phyloP scores from a whole-genome alignment of 2,888 invertebrate species.

The Drosophila koepferae region DNA sequence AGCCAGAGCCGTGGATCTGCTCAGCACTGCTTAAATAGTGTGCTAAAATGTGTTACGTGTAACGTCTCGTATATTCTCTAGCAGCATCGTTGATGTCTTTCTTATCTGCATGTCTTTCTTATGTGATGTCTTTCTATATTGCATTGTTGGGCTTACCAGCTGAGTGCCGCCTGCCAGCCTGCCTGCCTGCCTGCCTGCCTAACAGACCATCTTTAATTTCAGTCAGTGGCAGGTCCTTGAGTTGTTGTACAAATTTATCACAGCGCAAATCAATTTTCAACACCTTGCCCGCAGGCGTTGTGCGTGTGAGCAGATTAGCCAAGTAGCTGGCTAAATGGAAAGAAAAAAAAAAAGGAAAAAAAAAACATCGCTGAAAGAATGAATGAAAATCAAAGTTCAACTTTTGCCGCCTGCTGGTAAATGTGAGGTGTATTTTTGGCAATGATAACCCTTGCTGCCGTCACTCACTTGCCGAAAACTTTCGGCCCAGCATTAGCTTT shows the following conservation, averaged over 20 bases:
- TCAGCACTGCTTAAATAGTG: slow-evolving; percentile 63
- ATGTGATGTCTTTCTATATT: too few species aligned
- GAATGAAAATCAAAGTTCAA: slow-evolving; percentile 31
- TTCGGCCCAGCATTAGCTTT: slow-evolving; percentile 39
- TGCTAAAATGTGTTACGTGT: slow-evolving; percentile 72
- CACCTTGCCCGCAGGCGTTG: slow-evolving; percentile 47
- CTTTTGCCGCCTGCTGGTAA: slow-evolving; percentile 28
- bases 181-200: slow-evolving; percentile 17
- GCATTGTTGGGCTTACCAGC: slow-evolving; percentile 5
- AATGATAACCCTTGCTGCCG: slow-evolving; percentile 37
- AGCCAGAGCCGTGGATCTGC: slow-evolving; percentile 33
- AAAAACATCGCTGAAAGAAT: not conserved
- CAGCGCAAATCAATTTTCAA: slow-evolving; percentile 67
- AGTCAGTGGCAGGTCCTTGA: slow-evolving; percentile 53
- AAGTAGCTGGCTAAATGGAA: slow-evolving; percentile 21
- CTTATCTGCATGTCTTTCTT: too few species aligned
- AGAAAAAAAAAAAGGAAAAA: not conserved
- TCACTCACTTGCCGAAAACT: not conserved
- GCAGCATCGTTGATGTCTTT: slow-evolving; percentile 3
- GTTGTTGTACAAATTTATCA: slow-evolving; percentile 55
- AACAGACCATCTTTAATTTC: slow-evolving; percentile 58
- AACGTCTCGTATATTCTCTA: not conserved
- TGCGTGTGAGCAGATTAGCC: slow-evolving; percentile 32
- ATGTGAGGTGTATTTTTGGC: slow-evolving; percentile 37
- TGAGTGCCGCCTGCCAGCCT: not conserved